These are phyloP conservation scores for Actinia equina DNA, from an alignment of 64 coral and sea anemone species.

Conservation along the genomic window DNA sequence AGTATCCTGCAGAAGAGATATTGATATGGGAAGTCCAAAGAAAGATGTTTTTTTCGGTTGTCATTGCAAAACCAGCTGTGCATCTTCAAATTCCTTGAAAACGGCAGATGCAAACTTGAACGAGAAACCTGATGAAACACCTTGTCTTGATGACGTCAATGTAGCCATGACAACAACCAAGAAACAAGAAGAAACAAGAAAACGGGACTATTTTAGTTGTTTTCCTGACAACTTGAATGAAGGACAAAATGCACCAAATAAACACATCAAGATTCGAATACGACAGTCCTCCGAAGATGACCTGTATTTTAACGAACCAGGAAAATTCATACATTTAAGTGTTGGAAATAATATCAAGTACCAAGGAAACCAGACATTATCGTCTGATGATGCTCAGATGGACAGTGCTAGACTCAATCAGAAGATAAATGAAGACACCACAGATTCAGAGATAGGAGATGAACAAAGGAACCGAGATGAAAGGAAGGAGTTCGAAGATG, in stretches of 20 bases:
- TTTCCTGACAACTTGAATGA: background rate
- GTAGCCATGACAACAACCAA: background rate
- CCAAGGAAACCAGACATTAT: background rate
- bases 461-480: background rate
- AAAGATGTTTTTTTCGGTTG: background rate
- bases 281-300: background rate
- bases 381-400: background rate
- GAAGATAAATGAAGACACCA: background rate
- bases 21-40: background rate
- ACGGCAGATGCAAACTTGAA: background rate
- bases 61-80: background rate
- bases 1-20: too few species aligned
- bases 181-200: background rate
- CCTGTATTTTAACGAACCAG: background rate
- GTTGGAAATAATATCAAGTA: background rate
- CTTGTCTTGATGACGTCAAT: background rate
- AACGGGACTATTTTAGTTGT: background rate
- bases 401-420: background rate
- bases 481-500: too few species aligned
- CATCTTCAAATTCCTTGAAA: background rate
- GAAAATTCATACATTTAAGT: background rate
- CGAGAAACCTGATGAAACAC: background rate
- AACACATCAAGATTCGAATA: background rate
- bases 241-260: background rate
- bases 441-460: background rate